These are phyloP conservation scores for Salpingus planirostris DNA, from an alignment of 2,888 invertebrate species.

Conservation along the genomic window DNA sequence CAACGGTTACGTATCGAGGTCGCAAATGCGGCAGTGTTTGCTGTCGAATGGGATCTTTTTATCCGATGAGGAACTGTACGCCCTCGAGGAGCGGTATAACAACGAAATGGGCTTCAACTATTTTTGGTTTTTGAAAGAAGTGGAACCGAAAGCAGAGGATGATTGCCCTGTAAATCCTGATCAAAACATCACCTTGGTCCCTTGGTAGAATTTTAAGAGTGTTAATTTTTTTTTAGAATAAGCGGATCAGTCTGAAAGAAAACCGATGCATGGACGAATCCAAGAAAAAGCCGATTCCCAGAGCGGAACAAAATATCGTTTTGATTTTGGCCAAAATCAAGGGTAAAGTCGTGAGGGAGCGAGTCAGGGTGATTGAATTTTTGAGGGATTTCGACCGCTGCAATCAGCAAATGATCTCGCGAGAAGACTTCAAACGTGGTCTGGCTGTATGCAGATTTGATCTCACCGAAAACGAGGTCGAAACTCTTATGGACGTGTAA, in stretches of 20 bases:
- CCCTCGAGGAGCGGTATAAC: constrained; percentile 60
- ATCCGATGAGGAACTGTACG: constrained; percentile 55
- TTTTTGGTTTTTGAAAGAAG: constrained; percentile 58
- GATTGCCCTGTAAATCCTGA: constrained; percentile 13
- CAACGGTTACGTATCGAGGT: constrained; percentile 62
- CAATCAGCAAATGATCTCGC: constrained; percentile 54
- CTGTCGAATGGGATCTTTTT: constrained; percentile 58
- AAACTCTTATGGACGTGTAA: constrained; percentile 63
- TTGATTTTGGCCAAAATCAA: constrained; percentile 66
- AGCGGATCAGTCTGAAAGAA: neutral
- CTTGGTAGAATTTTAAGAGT: no score
- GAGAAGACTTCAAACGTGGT: constrained; percentile 62
- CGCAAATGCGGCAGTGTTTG: constrained; percentile 62
- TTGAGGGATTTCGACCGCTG: constrained; percentile 56
- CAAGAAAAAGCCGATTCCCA: constrained; percentile 25
- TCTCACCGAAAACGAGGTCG: constrained; percentile 57
- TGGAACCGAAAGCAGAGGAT: constrained; percentile 42
- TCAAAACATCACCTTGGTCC: no score
- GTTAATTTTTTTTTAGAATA: constrained; percentile 1
- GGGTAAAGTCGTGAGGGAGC: constrained; percentile 59
- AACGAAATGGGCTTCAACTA: constrained; percentile 72
- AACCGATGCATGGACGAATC: no score
- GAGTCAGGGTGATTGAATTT: constrained; percentile 58
- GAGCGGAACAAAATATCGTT: constrained; percentile 55
- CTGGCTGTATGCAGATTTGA: constrained; percentile 57